Base-by-base conservation (phyloP, 1,140 invertebrate genomes). In the Drosophila ficusphila region DNA sequence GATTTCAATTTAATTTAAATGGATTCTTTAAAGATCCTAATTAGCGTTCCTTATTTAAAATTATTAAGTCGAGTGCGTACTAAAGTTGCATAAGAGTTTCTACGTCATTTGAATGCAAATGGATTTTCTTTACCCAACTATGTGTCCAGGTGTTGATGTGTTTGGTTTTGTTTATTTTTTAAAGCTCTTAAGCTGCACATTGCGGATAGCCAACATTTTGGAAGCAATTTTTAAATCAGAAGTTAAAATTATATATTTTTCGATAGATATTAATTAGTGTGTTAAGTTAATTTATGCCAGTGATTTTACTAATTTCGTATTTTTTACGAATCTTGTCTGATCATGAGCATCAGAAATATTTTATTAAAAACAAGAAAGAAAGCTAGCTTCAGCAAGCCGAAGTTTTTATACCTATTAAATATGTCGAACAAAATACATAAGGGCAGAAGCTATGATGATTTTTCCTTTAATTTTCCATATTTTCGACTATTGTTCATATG, bases 81-180 rank as follows among this genome's bases (percentile, higher is more conserved):
- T 18, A 18, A 27, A 12, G 38, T 53, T 44, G 14, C 11, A 9
- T 9, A 54, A 31, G n/a, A 31, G 8, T 46, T 47, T 16, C 9
- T 0, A 52, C 4, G 9, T 56, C 6, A 51, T 51, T 33, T 51
- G 6, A 56, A 33, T 56, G 12, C 8, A 31, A 33, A 33, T 57
- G 12, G 18, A 11, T 51, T 56, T 16, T 8, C 7, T 8, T 23
- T 33, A 8, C 53, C 19, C 2, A 57, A 52, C 7, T 14, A 12
- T 57, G 46, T 34, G 33, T 53, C 3, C 18, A 18, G 27, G 53
- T 57, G 54, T 57, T 23, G 14, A n/a, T 34, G 25, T 8, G 27
- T 29, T 33, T 23, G 39, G 19, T 33, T 52, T 49, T 21, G 19
- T 51, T 2, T 12, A 9, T 31, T 33, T 54, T 57, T 56, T 56